Base-by-base conservation (phyloP, 2,113 vertebrate genomes). In the Murina feae region DNA sequence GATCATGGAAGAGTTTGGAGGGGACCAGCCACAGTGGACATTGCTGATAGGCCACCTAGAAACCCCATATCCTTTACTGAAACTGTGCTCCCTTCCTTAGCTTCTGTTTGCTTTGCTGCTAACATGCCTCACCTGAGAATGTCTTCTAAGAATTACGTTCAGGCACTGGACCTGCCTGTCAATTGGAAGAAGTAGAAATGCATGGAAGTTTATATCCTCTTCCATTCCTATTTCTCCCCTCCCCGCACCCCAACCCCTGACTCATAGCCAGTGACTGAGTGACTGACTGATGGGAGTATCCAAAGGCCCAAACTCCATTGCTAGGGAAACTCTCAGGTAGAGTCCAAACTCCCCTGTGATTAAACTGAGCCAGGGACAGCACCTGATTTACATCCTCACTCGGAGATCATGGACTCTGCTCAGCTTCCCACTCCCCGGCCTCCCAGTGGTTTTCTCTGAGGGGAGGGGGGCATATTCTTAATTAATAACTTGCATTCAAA, bases 81-180 rank as follows among this genome's bases (percentile, higher is more conserved):
- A 2, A 51, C 23, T 63, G 1, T 2, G 3, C 0, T 16, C 2
- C 9, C 23, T 10, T 2, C 4, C 11, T 68, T 4, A 12, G 47
- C 2, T 69, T 86, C 47, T 86, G 30, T 9, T 82, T 49, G 9
- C 55, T 53, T 79, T 86, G 18, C 21, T 65, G 53, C 5, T 58
- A 42, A 85, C 79, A 37, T 49, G 37, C 69, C 30, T 80, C 23
- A 37, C 20, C 1, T 63, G n/a, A 81, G 90, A 93, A 83, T 28
- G 8, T 44, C 39, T 78, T 78, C 28, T 42, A 11, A 23, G 13
- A 23, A 47, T 82, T 1, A 3, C 3, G 28, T 5, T 51, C 3
- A 2, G 86, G 6, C 14, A 86, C 28, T 23, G 25, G 42, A 51
- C 13, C 6, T 68, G 32, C 12, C 18, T 66, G 2, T 35, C 42